Base-by-base conservation (phyloP, 2,888 invertebrate species). In the Pelosia muscerda region DNA sequence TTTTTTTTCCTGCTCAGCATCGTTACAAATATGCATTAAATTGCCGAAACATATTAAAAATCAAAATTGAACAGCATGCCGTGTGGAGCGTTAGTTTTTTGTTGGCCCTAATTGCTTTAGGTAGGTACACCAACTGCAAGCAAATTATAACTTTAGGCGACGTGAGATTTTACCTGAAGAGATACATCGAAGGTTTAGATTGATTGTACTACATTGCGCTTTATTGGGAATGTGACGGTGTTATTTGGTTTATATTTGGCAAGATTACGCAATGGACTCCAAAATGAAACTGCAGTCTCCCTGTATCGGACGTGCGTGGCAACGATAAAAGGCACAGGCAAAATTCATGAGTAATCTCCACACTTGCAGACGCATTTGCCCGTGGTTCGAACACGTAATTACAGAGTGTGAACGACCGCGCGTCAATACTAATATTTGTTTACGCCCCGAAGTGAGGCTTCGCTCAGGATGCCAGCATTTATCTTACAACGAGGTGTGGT, bases 381-480 rank as follows among this genome's bases (percentile, higher is more conserved):
- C 72, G 79, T 80, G 75, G 78, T 70, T 67, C 76, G n/a, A 71
- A 74, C 77, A 71, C 71, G 70, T 89, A 88, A 89, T 89, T 87
- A 84, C 81, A 78, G 84, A 79, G 87, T 82, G 87, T 80, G 87
- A 84, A 82, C 83, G 84, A 81, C 85, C 88, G 84, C 84, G 78
- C 88, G 84, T 86, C 88, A 91, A 90, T 90, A 88, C 92, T 89
- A 92, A 93, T 93, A 92, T 93, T 93, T 93, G 92, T 92, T 93
- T 92, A 90, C 89, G 89, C 90, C 88, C 87, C 83, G 83, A 78
- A 90, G 87, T 86, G 83, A 76, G 81, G 83, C 85, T 84, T 86
- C 86, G 82, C 77, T 79, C 77, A 75, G 81, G 80, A 83, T 79
- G 84, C 76, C 74, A 86, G 77, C 86, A 83, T 88, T 89, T 89